These are phyloP conservation scores for Amazona finschi DNA, from an alignment of 2,797 vertebrate genomes.

Conservation along the genomic window DNA sequence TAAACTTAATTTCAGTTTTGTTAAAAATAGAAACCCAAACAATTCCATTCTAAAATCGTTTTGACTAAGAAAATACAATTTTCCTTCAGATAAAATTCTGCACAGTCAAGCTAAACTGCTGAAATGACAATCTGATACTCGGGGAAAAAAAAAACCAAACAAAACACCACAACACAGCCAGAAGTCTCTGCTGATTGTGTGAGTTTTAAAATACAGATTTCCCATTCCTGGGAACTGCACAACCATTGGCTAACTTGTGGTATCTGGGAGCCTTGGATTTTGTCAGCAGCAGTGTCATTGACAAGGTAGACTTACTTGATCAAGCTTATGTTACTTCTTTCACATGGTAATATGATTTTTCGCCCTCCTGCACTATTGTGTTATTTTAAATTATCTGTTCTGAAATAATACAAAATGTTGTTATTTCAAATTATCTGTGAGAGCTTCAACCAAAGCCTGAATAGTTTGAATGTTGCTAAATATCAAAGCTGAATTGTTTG, in stretches of 20 bases:
- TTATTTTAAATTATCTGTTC: background rate
- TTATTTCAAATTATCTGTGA: background rate
- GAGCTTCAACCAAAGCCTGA: background rate
- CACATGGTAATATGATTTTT: background rate
- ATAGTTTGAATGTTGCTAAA: background rate
- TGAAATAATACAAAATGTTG: background rate
- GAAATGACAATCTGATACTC: background rate
- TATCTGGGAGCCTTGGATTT: slow-evolving; percentile 73
- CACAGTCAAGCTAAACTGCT: background rate
- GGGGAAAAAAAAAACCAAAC: background rate
- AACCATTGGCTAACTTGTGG: slow-evolving; percentile 75
- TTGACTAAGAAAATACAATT: background rate
- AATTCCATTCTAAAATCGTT: background rate
- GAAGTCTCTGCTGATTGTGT: background rate
- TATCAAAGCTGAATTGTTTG: background rate
- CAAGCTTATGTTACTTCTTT: slow-evolving; percentile 16
- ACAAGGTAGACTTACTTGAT: slow-evolving; percentile 77
- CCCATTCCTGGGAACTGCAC: slow-evolving; percentile 77
- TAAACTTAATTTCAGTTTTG: background rate
- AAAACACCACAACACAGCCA: background rate
- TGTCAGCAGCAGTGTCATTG: slow-evolving; percentile 77
- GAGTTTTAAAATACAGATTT: slow-evolving; percentile 76
- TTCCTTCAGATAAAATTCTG: background rate
- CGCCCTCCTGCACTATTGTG: background rate
- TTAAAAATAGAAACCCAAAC: background rate